phyloP scores from a whole-genome alignment of 2,797 vertebrate species.

The Tympanoctomys barrerae region DNA sequence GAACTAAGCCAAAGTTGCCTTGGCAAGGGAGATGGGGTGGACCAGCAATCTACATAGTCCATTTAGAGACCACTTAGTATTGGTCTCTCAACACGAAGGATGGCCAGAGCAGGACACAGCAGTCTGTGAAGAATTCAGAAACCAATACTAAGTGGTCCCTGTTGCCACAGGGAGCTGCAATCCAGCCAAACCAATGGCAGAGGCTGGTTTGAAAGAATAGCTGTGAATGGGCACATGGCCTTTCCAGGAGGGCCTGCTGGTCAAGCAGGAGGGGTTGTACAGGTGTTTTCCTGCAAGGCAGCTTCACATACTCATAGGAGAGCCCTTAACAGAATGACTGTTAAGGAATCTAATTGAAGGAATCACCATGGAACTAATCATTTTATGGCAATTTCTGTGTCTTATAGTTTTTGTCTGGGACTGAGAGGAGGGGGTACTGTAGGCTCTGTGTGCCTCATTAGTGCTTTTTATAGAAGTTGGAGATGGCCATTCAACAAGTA shows the following conservation, averaged over 20 bases:
- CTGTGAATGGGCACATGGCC: rapidly evolving
- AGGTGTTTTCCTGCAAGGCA: neutral
- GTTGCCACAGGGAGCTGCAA: rapidly evolving
- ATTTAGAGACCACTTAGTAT: too few species aligned
- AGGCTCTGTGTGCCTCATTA: rapidly evolving
- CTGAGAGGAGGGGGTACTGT: rapidly evolving
- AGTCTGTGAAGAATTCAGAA: too few species aligned
- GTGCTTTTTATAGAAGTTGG: too few species aligned
- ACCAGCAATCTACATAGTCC: neutral
- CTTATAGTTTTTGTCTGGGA: neutral
- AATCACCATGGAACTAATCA: neutral
- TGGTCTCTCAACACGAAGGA: too few species aligned
- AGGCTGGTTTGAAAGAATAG: rapidly evolving
- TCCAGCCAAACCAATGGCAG: neutral
- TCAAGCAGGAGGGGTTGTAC: neutral
- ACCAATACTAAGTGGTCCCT: too few species aligned
- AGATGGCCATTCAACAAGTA: neutral
- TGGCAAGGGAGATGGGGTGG: neutral
- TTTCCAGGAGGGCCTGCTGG: neutral
- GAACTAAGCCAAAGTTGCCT: neutral
- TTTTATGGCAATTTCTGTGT: neutral
- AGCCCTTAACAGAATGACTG: neutral
- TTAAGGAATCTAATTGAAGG: neutral
- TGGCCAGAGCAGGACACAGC: too few species aligned
- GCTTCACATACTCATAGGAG: neutral